phyloP scores from a whole-genome alignment of 2,888 invertebrate genomes.

The Hermaeophaga mercurialis region DNA sequence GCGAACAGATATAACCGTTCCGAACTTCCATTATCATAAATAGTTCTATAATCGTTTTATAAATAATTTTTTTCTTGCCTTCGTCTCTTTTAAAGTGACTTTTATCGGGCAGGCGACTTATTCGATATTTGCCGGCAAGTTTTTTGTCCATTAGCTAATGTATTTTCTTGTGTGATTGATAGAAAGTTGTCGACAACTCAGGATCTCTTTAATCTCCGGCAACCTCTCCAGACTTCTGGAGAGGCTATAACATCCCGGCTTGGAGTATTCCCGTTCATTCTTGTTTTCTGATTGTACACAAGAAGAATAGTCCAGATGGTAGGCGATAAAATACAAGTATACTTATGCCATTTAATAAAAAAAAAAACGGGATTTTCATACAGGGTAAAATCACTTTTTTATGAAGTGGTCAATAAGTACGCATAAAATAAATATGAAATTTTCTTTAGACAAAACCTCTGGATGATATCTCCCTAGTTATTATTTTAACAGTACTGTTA shows the following conservation, averaged over 20 bases:
- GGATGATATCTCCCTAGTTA: too few species aligned
- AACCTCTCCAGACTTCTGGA: slow-evolving; percentile 19
- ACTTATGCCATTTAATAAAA: too few species aligned
- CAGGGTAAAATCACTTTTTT: too few species aligned
- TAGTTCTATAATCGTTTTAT: slow-evolving; percentile 21
- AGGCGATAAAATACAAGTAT: not conserved
- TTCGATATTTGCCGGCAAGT: slow-evolving; percentile 21
- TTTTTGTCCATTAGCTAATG: slow-evolving; percentile 32
- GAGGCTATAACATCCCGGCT: slow-evolving; percentile 17
- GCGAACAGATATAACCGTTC: not conserved
- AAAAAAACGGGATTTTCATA: too few species aligned
- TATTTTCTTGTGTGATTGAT: slow-evolving; percentile 28
- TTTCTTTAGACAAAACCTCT: too few species aligned
- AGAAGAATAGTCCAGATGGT: not conserved
- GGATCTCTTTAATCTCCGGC: slow-evolving; percentile 28
- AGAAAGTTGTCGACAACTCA: slow-evolving; percentile 32
- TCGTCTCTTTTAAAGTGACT: slow-evolving; percentile 18
- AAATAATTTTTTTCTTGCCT: slow-evolving; percentile 7
- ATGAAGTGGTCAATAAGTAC: too few species aligned
- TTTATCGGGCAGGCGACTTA: slow-evolving; percentile 18
- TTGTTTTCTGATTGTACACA: slow-evolving; percentile 14
- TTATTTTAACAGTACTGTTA: too few species aligned
- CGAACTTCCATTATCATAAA: slow-evolving; percentile 19
- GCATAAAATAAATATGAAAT: too few species aligned
- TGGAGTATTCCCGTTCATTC: slow-evolving; percentile 15